Conservation (phyloP, 1,140 invertebrate genomes). For the Hycleus cichorii region DNA sequence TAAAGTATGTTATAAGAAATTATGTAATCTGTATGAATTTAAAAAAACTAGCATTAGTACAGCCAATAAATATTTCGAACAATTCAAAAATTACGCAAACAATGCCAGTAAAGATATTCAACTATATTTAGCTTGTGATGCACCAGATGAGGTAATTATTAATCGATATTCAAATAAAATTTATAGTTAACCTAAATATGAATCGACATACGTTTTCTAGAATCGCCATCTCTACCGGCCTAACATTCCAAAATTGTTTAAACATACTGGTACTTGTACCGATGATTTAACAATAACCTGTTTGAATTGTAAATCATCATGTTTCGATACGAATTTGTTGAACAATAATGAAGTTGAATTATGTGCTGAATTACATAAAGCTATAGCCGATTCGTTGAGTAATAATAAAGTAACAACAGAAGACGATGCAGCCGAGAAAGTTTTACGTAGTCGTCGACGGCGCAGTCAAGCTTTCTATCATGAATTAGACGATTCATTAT, state of each 20-base stretch:
- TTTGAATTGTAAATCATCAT: slow-evolving; percentile 25
- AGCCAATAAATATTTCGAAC: slow-evolving; percentile 30
- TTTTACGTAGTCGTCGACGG: slow-evolving; percentile 14
- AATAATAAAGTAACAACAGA: slow-evolving; percentile 26
- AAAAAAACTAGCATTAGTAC: slow-evolving; percentile 30
- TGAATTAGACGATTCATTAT: slow-evolving; percentile 31
- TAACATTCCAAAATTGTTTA: slow-evolving; percentile 5
- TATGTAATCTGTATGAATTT: slow-evolving; percentile 32
- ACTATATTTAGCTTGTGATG: slow-evolving; percentile 1
- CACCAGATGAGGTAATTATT: neutral
- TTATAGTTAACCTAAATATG: neutral
- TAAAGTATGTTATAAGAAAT: slow-evolving; percentile 31
- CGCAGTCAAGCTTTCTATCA: slow-evolving; percentile 29
- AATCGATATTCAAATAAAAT: neutral
- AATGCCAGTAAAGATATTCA: slow-evolving; percentile 15
- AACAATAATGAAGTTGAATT: slow-evolving; percentile 29
- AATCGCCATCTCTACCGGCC: no score
- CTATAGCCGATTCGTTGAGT: slow-evolving; percentile 29
- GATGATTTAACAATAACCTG: slow-evolving; percentile 27
- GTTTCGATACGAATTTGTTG: slow-evolving; percentile 22
- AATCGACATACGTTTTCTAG: neutral
- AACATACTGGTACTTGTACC: slow-evolving; percentile 26
- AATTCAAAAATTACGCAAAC: slow-evolving; percentile 18
- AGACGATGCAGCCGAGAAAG: slow-evolving; percentile 21
- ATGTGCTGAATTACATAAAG: slow-evolving; percentile 24